Conservation (phyloP, 2,888 invertebrate genomes). For the Sialis fuliginosa region DNA sequence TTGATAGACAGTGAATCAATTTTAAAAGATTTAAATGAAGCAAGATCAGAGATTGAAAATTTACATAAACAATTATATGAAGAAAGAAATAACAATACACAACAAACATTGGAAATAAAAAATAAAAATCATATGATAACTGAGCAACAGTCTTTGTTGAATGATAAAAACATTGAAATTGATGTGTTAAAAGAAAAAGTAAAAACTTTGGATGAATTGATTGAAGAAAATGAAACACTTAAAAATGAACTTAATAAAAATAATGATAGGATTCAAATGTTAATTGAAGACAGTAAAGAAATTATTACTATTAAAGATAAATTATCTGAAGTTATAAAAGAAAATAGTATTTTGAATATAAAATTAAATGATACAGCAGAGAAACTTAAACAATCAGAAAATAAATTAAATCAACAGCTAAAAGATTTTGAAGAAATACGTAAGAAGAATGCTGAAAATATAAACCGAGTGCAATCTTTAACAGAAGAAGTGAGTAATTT, state of each 20-base stretch:
- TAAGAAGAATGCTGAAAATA: too few relatives aligned
- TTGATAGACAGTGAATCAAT: conserved; percentile 13
- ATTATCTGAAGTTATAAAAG: not conserved
- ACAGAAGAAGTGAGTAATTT: too few relatives aligned
- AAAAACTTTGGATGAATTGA: conserved; percentile 10
- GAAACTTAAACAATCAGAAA: too few relatives aligned
- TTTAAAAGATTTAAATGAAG: conserved; percentile 20
- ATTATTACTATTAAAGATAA: not conserved
- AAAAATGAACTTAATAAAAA: conserved; percentile 12
- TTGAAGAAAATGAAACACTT: conserved; percentile 16
- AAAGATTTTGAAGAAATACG: too few relatives aligned
- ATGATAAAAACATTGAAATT: too few relatives aligned
- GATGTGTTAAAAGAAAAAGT: not conserved
- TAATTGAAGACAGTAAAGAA: too few relatives aligned
- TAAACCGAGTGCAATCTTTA: too few relatives aligned
- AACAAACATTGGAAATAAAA: conserved; percentile 18
- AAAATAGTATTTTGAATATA: conserved; percentile 6
- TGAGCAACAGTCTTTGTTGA: too few relatives aligned
- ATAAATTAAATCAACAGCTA: too few relatives aligned
- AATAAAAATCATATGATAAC: conserved; percentile 6
- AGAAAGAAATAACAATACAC: conserved; percentile 16
- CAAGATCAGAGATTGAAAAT: conserved; percentile 18
- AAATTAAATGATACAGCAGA: conserved; percentile 11
- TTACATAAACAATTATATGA: conserved; percentile 19
- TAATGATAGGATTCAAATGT: too few relatives aligned